Percentiles rank a stretch among this genome's conserved stretches.
Evolutionary conservation across 2,797 vertebrate species (phyloP).

Genomic region (Poecilia velifera): DNA sequence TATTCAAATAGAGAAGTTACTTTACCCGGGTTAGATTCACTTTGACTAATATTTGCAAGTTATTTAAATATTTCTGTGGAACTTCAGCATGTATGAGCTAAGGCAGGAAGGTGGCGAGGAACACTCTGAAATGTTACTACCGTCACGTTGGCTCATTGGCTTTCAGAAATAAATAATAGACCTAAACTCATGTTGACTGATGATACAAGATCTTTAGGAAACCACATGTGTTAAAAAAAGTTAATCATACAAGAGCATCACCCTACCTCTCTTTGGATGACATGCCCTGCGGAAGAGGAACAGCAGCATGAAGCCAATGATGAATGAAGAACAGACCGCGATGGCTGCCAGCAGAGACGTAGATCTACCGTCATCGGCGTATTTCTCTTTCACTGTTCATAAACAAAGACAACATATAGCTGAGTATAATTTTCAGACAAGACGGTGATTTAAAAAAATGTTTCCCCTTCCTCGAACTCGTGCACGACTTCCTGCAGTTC

Average conservation of each 20-base stretch:
- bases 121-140: background rate
- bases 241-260: background rate
- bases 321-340: slow-evolving; percentile 85
- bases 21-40: slow-evolving; percentile 16
- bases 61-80: slow-evolving; percentile 44
- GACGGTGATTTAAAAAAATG: background rate
- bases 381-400: slow-evolving; percentile 79
- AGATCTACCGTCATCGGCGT: slow-evolving; percentile 79
- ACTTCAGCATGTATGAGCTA: background rate
- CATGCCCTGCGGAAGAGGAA: slow-evolving; percentile 89
- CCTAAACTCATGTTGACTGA: background rate
- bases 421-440: slow-evolving; percentile 1
- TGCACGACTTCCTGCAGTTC: background rate
- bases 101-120: background rate
- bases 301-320: slow-evolving; percentile 86
- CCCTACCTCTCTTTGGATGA: slow-evolving; percentile 87
- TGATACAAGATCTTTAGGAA: background rate
- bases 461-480: background rate
- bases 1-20: slow-evolving; percentile 14
- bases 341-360: slow-evolving; percentile 86
- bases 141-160: background rate
- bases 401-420: slow-evolving; percentile 26
- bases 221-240: background rate
- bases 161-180: background rate
- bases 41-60: slow-evolving; percentile 50